Percentiles rank a stretch among this genome's conserved stretches.
Conservation (phyloP, 2,888 invertebrate genomes). For the Oxyscelio sp. region DNA sequence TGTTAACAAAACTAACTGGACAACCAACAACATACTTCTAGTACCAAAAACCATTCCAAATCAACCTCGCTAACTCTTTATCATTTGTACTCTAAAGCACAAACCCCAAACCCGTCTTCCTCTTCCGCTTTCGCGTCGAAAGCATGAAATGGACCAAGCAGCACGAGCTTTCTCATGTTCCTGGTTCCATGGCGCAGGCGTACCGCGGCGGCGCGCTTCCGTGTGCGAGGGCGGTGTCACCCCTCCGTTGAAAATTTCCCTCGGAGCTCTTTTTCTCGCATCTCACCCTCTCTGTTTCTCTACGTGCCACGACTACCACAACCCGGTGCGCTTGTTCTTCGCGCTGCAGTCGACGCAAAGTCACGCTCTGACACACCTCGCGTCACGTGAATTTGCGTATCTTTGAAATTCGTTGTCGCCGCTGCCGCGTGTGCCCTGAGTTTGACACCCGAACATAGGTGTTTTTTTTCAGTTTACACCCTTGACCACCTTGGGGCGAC, state of each 20-base stretch:
- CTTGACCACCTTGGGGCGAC: neutral
- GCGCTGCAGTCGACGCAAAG: conserved; percentile 72
- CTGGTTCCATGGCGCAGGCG: conserved; percentile 35
- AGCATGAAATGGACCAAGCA: conserved; percentile 76
- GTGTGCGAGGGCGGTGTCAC: conserved; percentile 78
- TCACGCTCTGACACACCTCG: conserved; percentile 66
- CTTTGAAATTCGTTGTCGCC: conserved; percentile 32
- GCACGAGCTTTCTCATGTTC: conserved; percentile 46
- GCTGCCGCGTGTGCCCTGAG: conserved; percentile 44
- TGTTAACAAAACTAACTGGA: no score
- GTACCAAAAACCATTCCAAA: no score
- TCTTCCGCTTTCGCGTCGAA: conserved; percentile 55
- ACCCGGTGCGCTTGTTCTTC: conserved; percentile 67
- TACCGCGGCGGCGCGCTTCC: conserved; percentile 74
- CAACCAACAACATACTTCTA: no score
- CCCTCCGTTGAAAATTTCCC: conserved; percentile 69
- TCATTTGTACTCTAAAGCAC: neutral
- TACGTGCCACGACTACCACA: conserved; percentile 58
- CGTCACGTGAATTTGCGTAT: conserved; percentile 57
- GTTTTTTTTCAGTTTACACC: neutral
- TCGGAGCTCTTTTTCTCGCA: conserved; percentile 41
- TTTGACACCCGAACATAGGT: neutral
- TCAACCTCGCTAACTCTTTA: neutral
- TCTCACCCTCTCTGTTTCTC: conserved; percentile 35
- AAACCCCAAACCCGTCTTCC: conserved; percentile 13